Evolutionary conservation across 2,797 vertebrate genomes (phyloP).

Genomic region (Merluccius polli): DNA sequence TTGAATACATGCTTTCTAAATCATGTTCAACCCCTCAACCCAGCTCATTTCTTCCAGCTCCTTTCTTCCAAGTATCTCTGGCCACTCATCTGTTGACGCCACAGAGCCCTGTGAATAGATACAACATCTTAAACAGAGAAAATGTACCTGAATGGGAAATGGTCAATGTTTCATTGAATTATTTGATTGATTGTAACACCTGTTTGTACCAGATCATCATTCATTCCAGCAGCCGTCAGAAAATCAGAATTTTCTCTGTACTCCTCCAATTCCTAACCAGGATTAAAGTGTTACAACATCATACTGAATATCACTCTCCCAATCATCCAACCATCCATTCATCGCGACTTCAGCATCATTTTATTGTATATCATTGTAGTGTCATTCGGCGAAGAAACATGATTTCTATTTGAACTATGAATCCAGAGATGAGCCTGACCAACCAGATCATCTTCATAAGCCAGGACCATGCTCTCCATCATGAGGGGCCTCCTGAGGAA

Average conservation of each 20-base stretch:
- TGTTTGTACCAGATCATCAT: slow-evolving; percentile 57
- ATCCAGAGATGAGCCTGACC: slow-evolving; percentile 16
- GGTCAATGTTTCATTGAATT: background rate
- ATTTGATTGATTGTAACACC: background rate
- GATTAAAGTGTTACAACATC: background rate
- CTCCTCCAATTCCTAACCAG: slow-evolving; percentile 37
- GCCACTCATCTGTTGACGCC: slow-evolving; percentile 45
- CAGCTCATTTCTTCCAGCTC: background rate
- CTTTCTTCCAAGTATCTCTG: slow-evolving; percentile 11
- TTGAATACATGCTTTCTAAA: no score
- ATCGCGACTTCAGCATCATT: background rate
- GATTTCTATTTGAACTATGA: background rate
- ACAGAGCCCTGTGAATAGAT: slow-evolving; percentile 41
- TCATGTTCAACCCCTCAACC: slow-evolving; percentile 14
- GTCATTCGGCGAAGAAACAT: background rate
- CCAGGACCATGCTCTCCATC: slow-evolving; percentile 15
- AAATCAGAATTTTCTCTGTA: slow-evolving; percentile 32
- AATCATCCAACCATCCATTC: background rate
- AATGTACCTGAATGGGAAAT: background rate
- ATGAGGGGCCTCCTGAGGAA: slow-evolving; percentile 30
- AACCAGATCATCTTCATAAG: slow-evolving; percentile 39
- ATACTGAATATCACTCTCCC: background rate
- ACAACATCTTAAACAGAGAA: background rate
- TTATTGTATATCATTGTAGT: background rate
- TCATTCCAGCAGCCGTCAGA: background rate